These are phyloP conservation scores for Channa maculata DNA, from an alignment of 2,113 vertebrate species.

Conservation along the genomic window DNA sequence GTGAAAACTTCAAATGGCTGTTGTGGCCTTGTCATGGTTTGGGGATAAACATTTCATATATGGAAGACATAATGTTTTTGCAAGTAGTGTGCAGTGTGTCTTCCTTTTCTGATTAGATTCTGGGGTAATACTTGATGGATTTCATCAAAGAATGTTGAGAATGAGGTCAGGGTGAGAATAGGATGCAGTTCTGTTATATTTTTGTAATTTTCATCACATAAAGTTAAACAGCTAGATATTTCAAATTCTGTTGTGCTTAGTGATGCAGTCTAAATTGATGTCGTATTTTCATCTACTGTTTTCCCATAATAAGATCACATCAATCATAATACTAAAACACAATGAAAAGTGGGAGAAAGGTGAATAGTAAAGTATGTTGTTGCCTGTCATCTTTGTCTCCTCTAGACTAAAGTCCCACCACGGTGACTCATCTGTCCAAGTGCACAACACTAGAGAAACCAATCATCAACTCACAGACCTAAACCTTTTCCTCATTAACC, in stretches of 20 bases:
- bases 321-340: constrained; percentile 14
- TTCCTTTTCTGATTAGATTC: too few species aligned
- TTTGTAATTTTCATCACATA: neutral
- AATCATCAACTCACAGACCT: neutral
- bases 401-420: neutral
- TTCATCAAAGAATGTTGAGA: too few species aligned
- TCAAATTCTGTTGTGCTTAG: neutral
- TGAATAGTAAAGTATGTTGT: constrained; percentile 2
- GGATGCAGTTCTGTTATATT: too few species aligned
- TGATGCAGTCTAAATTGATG: neutral
- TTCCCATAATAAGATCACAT: neutral
- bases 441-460: constrained; percentile 27
- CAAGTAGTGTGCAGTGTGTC: too few species aligned
- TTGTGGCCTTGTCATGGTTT: neutral
- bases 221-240: constrained; percentile 1
- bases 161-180: too few species aligned
- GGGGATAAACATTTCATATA: too few species aligned
- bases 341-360: constrained; percentile 3
- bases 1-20: neutral
- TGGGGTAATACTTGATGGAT: too few species aligned
- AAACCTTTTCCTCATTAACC: constrained; percentile 8
- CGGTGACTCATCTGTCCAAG: constrained; percentile 72
- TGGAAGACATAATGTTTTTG: too few species aligned
- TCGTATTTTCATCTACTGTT: neutral
- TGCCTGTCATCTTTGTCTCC: constrained; percentile 29